Percentiles rank a stretch among this genome's conserved stretches.
Evolutionary conservation across 2,113 vertebrate species (phyloP).

Genomic region (Phrynocephalus versicolor): DNA sequence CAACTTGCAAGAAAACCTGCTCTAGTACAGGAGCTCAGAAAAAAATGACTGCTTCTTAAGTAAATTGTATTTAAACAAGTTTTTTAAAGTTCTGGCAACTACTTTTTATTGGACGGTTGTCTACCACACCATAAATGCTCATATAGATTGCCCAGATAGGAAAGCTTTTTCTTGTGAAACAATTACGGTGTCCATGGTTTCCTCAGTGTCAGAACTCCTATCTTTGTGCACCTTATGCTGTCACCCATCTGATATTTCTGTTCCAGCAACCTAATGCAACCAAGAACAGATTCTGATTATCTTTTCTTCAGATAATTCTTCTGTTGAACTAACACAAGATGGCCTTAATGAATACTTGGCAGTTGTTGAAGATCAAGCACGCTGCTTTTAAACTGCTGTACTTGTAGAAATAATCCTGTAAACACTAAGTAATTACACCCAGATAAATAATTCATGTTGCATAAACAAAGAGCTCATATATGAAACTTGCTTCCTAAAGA

Average conservation of each 20-base stretch:
- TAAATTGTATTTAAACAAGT: background rate
- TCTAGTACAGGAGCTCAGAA: background rate
- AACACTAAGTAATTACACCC: constrained; percentile 60
- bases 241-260: constrained; percentile 49
- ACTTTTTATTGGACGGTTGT: background rate
- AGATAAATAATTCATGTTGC: constrained; percentile 59
- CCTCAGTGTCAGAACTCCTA: constrained; percentile 1
- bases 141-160: background rate
- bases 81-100: background rate
- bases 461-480: constrained; percentile 35
- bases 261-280: constrained; percentile 62
- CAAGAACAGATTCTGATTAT: constrained; percentile 53
- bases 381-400: constrained; percentile 64
- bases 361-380: constrained; percentile 58
- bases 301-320: constrained; percentile 59
- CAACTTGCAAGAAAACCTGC: background rate
- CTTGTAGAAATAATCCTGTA: constrained; percentile 62
- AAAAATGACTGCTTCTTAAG: background rate
- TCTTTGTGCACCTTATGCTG: constrained; percentile 3
- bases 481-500: background rate
- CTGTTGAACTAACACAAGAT: constrained; percentile 52
- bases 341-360: constrained; percentile 61
- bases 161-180: background rate
- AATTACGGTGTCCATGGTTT: background rate
- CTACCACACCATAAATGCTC: background rate